These are phyloP conservation scores for Ceratosolen fusciceps DNA, from an alignment of 1,140 invertebrate species.

Conservation along the genomic window DNA sequence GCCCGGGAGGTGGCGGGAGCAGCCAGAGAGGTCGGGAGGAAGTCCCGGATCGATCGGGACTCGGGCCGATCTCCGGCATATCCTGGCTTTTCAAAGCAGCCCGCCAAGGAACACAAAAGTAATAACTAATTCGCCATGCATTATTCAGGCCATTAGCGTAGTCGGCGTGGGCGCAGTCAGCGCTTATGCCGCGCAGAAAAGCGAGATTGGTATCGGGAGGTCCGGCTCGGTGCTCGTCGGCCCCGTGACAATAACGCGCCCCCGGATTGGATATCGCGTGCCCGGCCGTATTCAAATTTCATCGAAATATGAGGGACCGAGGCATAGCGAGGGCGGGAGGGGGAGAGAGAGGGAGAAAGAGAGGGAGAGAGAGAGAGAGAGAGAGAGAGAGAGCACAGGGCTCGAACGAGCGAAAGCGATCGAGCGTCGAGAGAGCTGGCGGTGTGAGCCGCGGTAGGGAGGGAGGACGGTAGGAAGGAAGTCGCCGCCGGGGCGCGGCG, in stretches of 20 bases:
- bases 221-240: not conserved
- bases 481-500: too few relatives aligned
- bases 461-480: too few relatives aligned
- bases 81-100: constrained; percentile 39
- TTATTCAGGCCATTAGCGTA: constrained; percentile 35
- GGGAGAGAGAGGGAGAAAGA: not conserved
- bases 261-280: constrained; percentile 32
- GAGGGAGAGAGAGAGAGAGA: too few relatives aligned
- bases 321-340: not conserved
- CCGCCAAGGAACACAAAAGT: constrained; percentile 23
- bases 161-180: too few relatives aligned
- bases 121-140: constrained; percentile 44
- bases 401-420: too few relatives aligned
- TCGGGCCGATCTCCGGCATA: constrained; percentile 54
- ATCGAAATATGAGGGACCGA: constrained; percentile 40
- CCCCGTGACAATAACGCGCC: constrained; percentile 37
- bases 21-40: constrained; percentile 2
- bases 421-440: too few relatives aligned
- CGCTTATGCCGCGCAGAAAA: constrained; percentile 2
- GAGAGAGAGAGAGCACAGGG: too few relatives aligned
- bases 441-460: too few relatives aligned
- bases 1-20: not conserved
- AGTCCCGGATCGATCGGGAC: constrained; percentile 47
- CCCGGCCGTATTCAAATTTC: constrained; percentile 27
- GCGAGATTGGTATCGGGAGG: constrained; percentile 17